These are phyloP conservation scores for Marronus borbonicus DNA, from an alignment of 2,888 invertebrate species.

Conservation along the genomic window DNA sequence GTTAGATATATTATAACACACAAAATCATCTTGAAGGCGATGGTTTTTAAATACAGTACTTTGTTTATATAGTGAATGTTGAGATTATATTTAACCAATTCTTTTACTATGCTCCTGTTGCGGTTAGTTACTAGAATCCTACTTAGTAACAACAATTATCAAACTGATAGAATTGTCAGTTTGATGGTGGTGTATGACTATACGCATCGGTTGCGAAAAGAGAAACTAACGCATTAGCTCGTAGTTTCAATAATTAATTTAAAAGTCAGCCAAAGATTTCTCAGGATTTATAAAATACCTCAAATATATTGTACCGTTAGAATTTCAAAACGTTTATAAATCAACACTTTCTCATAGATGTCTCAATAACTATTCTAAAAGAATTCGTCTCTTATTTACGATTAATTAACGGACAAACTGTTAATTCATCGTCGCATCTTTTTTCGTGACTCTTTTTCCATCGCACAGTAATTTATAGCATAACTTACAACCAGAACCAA, in stretches of 20 bases:
- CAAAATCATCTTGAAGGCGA: no score
- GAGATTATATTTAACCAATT: no score
- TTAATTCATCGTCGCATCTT: slow-evolving; percentile 30
- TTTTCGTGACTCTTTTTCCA: slow-evolving; percentile 31
- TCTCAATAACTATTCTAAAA: slow-evolving; percentile 16
- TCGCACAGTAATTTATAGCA: slow-evolving; percentile 22
- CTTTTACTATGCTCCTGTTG: no score
- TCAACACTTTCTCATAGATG: slow-evolving; percentile 39
- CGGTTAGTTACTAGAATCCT: no score
- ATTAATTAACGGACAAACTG: slow-evolving; percentile 50
- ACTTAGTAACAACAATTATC: no score
- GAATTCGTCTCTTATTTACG: slow-evolving; percentile 47
- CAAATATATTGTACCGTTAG: slow-evolving; percentile 24
- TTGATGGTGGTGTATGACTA: no score
- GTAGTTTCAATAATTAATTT: not conserved
- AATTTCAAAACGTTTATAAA: slow-evolving; percentile 33
- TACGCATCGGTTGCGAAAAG: not conserved
- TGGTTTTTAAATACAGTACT: no score
- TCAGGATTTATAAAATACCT: slow-evolving; percentile 1
- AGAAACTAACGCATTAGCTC: not conserved
- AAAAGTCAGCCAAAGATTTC: slow-evolving; percentile 3
- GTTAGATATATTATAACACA: no score
- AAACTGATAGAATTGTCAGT: no score
- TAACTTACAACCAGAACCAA: slow-evolving; percentile 11
- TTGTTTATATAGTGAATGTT: no score